Evolutionary conservation across 2,797 vertebrate species (phyloP).

Genomic region (Scolopax rusticola): DNA sequence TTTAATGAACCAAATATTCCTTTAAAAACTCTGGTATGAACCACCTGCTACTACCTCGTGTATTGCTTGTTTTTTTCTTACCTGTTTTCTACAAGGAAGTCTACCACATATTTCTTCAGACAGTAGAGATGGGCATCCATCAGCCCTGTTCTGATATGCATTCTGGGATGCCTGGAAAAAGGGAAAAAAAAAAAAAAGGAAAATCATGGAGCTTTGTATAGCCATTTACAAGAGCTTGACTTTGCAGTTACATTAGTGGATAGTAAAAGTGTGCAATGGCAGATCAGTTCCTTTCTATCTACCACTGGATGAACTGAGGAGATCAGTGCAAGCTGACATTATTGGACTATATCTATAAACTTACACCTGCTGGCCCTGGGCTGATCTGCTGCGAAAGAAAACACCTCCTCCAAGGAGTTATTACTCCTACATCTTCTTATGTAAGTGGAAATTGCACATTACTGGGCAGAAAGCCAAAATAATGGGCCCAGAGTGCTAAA

Average conservation of each 20-base stretch:
- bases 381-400: slow-evolving; percentile 60
- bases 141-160: slow-evolving; percentile 94
- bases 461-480: slow-evolving; percentile 69
- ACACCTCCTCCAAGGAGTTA: slow-evolving; percentile 61
- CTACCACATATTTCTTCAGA: slow-evolving; percentile 94
- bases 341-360: slow-evolving; percentile 28
- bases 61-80: slow-evolving; percentile 64
- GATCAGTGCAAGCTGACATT: slow-evolving; percentile 34
- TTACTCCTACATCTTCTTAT: slow-evolving; percentile 71
- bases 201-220: slow-evolving; percentile 12
- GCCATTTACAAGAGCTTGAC: not conserved
- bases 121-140: slow-evolving; percentile 98
- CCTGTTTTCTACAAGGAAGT: slow-evolving; percentile 87
- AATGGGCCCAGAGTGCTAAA: slow-evolving; percentile 67
- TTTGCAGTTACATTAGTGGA: not conserved
- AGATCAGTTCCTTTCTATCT: not conserved
- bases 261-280: not conserved
- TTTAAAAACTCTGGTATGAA: not conserved
- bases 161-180: slow-evolving; percentile 89
- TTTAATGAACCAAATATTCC: not conserved
- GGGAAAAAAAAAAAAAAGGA: not conserved
- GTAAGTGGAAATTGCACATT: slow-evolving; percentile 71
- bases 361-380: slow-evolving; percentile 68
- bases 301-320: not conserved
- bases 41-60: not conserved